phyloP scores from a whole-genome alignment of 2,888 invertebrate genomes.

The Cephus runcator region DNA sequence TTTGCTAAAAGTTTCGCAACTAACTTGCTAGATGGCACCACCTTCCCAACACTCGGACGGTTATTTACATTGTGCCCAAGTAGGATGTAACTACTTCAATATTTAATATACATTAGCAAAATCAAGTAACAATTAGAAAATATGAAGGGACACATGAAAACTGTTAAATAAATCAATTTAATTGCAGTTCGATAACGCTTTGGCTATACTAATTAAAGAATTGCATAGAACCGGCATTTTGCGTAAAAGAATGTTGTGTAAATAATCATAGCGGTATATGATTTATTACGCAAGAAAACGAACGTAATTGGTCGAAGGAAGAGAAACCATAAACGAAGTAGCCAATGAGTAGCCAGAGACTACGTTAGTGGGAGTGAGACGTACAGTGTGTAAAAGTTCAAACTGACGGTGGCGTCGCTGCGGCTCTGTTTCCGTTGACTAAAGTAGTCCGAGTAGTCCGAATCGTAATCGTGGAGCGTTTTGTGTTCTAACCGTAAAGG shows the following conservation, averaged over 20 bases:
- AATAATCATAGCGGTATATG: neutral
- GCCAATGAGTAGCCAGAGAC: neutral
- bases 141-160: neutral
- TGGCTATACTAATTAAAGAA: neutral
- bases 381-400: neutral
- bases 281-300: neutral
- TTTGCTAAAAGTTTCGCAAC: neutral
- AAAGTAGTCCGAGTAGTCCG: slow-evolving; percentile 25
- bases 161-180: neutral
- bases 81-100: neutral
- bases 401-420: neutral
- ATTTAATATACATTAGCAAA: neutral
- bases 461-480: slow-evolving; percentile 21
- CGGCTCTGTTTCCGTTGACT: slow-evolving; percentile 37
- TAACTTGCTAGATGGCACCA: neutral
- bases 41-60: neutral
- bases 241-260: neutral
- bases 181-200: neutral
- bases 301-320: neutral
- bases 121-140: neutral
- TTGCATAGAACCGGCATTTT: neutral
- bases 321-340: neutral
- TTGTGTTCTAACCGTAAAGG: slow-evolving; percentile 16
- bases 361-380: no score
- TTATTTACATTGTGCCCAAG: neutral